Evolutionary conservation across 2,113 vertebrate genomes (phyloP), one percentile per base, ranked within the genome.

Genomic region (Brachirus orientalis): DNA sequence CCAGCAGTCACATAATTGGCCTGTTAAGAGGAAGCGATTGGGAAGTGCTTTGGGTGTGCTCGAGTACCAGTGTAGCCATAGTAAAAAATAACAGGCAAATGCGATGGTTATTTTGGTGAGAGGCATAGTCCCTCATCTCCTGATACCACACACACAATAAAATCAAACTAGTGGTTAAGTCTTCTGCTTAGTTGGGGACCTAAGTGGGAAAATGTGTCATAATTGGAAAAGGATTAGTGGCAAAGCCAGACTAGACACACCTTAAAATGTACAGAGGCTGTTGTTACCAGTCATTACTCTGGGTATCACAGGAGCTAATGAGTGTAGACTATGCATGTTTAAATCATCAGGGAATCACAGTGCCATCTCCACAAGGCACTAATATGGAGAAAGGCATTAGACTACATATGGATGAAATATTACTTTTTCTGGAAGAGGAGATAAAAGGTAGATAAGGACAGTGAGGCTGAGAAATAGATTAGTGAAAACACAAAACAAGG

Each of bases 1-100:
- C 77, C 75, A 87, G 81, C 83, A 87, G 90, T 86, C 78, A 87
- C 78, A 89, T 92, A 93, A 93, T 93, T 92, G 91, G 91, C 59
- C 85, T 69, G 83, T 89, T 89, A 82, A 90, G 87, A 89, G 80
- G 80, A 75, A 78, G 59, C 69, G 69, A 62, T 64, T 62, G 69
- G 45, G 62, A 20, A 35, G 37, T 47, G 69, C 59, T 57, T 62
- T 59, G 69, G 63, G 70, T 79, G 68, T 40, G 22, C 28, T 2
- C 36, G 33, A 56, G 56, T 75, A 47, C 58, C 59, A 61, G 55
- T 28, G 58, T 28, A 61, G 68, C 57, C 36, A 36, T 37, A 12
- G 22, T 62, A 65, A 50, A 69, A 75, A 77, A 56, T 62, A 46
- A 69, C 75, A 80, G 47, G 40, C 22, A 77, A 22, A 67, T 72